Evolutionary conservation across 2,113 vertebrate species (phyloP), one percentile per base, ranked within the genome.

Genomic region (Perccottus glenii): DNA sequence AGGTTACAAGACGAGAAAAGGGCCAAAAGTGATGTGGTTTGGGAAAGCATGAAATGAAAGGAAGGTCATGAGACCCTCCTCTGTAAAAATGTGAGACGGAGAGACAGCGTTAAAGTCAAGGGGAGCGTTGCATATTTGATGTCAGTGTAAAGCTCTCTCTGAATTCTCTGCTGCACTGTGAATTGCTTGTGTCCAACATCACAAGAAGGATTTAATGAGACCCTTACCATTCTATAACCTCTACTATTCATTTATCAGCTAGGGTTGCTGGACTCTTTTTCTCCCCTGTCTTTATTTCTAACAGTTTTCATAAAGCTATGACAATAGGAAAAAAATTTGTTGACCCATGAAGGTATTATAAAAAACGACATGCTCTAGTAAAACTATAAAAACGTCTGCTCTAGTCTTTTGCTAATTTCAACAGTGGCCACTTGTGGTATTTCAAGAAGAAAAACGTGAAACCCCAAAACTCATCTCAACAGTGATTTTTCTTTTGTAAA

Each of bases 61-160:
- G 14, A 45, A 52, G 19, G 55, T 58, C 50, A 65, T 15, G 6
- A 65, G 56, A 65, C 36, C 53, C 16, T 36, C 52, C 16, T 2
- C 36, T 32, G 45, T 69, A 48, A 71, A 72, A 75, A 53, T 64
- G 65, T 51, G 52, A 67, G 43, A 36, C 27, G 11, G 47, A 3
- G 49, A 77, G 65, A 77, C 58, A 50, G 56, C 42, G 50, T 62
- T 27, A 47, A 55, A 32, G 49, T 35, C 47, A 11, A 45, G 12
- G n/a, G 42, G 64, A 81, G 59, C 63, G 71, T 64, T 52, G 44
- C 44, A 77, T 72, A 68, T 77, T 70, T 82, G 27, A 83, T 59
- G n/a, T 72, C 47, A 43, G 11, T 1, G 1, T 51, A 64, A 47
- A 53, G 48, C 65, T 42, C 43, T 32, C 15, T 15, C 11, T 47